phyloP scores from a whole-genome alignment of 2,888 invertebrate genomes.

The Nemoura dubitans region DNA sequence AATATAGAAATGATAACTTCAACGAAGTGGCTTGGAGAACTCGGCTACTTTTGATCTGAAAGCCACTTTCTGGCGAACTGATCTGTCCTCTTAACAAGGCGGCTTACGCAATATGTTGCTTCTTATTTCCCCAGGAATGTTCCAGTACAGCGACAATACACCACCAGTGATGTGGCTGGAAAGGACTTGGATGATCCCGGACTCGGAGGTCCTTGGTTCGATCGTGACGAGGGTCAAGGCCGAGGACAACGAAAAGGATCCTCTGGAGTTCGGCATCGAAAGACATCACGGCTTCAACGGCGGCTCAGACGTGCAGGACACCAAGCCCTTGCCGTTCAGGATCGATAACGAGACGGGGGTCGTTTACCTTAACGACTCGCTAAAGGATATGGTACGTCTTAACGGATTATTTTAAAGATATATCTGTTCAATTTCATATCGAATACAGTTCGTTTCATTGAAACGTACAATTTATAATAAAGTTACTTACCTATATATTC shows the following conservation, averaged over 20 bases:
- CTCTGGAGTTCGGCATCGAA: constrained; percentile 75
- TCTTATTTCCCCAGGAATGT: constrained; percentile 57
- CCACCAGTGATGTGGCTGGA: constrained; percentile 61
- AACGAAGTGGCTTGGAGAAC: no score
- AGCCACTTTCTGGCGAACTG: no score
- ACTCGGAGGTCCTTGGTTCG: constrained; percentile 76
- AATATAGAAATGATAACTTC: no score
- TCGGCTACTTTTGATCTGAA: no score
- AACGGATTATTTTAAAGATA: no score
- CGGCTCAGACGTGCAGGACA: constrained; percentile 48
- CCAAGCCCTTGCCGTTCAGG: constrained; percentile 72
- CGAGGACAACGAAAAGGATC: constrained; percentile 71
- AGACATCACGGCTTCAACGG: constrained; percentile 55
- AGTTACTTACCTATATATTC: no score
- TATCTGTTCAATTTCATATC: no score
- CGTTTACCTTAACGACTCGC: constrained; percentile 81
- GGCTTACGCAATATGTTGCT: no score
- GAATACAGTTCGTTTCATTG: no score
- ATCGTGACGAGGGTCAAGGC: constrained; percentile 75
- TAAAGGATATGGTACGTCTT: constrained; percentile 79
- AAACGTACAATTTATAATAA: no score
- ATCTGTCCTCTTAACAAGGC: no score
- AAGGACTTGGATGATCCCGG: constrained; percentile 78
- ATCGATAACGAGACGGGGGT: constrained; percentile 80
- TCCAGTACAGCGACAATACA: constrained; percentile 67